Conservation (phyloP, 2,113 vertebrate species). For the Hymenochirus boettgeri region DNA sequence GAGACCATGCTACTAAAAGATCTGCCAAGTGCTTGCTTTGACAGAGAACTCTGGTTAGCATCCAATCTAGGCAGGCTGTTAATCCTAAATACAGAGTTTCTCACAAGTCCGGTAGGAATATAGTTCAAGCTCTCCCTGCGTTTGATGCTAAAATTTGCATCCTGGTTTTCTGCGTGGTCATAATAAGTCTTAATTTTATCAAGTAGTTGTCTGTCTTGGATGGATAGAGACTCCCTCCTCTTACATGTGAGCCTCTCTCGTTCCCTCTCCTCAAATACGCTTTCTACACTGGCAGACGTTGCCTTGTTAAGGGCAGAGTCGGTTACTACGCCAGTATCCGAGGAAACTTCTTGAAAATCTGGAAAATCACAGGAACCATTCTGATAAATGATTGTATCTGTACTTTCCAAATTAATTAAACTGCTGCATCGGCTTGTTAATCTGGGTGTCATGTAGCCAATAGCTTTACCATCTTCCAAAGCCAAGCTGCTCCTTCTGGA, state of each 20-base stretch:
- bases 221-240: constrained; percentile 76
- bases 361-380: constrained; percentile 43
- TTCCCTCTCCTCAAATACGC: constrained; percentile 45
- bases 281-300: constrained; percentile 29
- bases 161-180: constrained; percentile 74
- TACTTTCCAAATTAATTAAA: constrained; percentile 64
- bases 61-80: constrained; percentile 65
- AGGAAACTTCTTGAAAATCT: neutral
- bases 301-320: constrained; percentile 27
- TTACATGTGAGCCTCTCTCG: constrained; percentile 45
- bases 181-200: constrained; percentile 89
- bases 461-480: constrained; percentile 63
- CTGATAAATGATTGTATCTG: constrained; percentile 49
- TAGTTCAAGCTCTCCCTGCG: constrained; percentile 90
- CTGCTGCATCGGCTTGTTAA: constrained; percentile 63
- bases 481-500: constrained; percentile 77
- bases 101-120: constrained; percentile 88
- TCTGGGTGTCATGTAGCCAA: constrained; percentile 56
- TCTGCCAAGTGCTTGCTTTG: constrained; percentile 31
- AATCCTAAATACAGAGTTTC: constrained; percentile 76
- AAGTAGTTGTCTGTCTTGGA: constrained; percentile 77
- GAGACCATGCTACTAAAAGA: constrained; percentile 32
- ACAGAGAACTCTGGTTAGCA: neutral
- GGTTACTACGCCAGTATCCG: accelerated
- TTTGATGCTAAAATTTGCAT: constrained; percentile 74